phyloP scores from a whole-genome alignment of 1,140 invertebrate species.

The Leptonema lineaticorne region DNA sequence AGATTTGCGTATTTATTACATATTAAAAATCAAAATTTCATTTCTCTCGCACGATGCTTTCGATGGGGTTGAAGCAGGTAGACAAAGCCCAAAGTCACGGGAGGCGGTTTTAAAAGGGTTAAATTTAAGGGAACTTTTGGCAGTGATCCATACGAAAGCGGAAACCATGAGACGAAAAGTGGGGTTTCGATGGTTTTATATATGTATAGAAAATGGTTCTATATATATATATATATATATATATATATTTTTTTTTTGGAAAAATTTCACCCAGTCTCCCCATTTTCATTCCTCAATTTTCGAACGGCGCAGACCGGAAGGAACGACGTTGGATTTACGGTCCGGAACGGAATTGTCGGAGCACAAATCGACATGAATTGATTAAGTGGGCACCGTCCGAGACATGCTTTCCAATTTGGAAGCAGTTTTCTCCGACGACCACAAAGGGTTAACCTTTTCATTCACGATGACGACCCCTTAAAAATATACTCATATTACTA shows the following conservation, averaged over 20 bases:
- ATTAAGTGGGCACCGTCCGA: constrained; percentile 30
- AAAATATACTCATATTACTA: no score
- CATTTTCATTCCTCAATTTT: background rate
- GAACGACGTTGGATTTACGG: constrained; percentile 34
- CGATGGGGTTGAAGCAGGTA: no score
- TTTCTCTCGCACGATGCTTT: no score
- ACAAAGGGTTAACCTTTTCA: background rate
- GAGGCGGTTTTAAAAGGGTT: constrained; percentile 20
- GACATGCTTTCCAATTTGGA: constrained; percentile 29
- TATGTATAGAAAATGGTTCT: no score
- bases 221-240: no score
- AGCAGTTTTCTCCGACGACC: background rate
- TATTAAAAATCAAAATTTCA: no score
- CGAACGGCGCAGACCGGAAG: background rate
- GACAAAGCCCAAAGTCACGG: no score
- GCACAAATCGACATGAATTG: constrained; percentile 40
- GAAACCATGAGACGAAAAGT: constrained; percentile 9
- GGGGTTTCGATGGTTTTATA: no score
- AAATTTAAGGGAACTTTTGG: constrained; percentile 40
- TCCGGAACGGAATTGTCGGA: constrained; percentile 36
- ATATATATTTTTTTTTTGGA: no score
- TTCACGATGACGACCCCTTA: no score
- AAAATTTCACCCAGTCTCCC: background rate
- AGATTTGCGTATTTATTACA: no score
- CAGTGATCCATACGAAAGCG: constrained; percentile 37